Evolutionary conservation across 2,888 invertebrate species (phyloP), one percentile per base, ranked within the genome.

Genomic region (Amphipyra berbera): DNA sequence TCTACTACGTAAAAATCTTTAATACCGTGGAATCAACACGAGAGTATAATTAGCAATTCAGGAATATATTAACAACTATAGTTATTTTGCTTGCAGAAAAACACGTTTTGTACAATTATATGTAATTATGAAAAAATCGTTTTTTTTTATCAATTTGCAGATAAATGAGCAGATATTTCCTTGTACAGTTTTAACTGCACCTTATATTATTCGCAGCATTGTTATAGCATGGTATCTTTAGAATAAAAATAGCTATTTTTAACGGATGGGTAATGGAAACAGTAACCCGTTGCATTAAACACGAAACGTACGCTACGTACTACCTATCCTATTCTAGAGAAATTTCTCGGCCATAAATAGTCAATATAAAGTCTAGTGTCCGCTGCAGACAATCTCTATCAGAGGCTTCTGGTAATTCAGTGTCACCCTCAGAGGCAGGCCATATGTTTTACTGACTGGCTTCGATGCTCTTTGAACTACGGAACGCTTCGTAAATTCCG

Each of bases 371-470:
- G 81, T 81, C 78, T 71, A 79, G 76, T 82, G 82, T 82, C 83
- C 76, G 69, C 50, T 52, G 80, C 83, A 86, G 82, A 80, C 79
- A 80, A 76, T 78, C 79, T 82, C 76, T 84, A 85, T 84, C 83
- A 79, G 79, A 69, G 33, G 73, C 45, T 70, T 56, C 78, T 78
- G 83, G 86, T 89, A 90, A 91, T 90, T 88, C 86, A 86, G 84
- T 85, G 83, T 84, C 84, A 82, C 81, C 81, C 82, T 81, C 81
- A 61, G 79, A 81, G 77, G 73, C 76, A 65, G 81, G 79, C 81
- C 83, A 83, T 87, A 88, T 87, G 85, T 88, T 86, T 88, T 84
- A 89, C 73, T 67, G 78, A 83, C 82, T 81, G 81, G 81, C 83
- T 85, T 81, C 86, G 82, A 83, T 88, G 84, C 84, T 86, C 84